A percentile compares a stretch with the other conserved stretches of the same genome.
Conservation (phyloP, 1,140 invertebrate species). For the Bradysia coprophila region DNA sequence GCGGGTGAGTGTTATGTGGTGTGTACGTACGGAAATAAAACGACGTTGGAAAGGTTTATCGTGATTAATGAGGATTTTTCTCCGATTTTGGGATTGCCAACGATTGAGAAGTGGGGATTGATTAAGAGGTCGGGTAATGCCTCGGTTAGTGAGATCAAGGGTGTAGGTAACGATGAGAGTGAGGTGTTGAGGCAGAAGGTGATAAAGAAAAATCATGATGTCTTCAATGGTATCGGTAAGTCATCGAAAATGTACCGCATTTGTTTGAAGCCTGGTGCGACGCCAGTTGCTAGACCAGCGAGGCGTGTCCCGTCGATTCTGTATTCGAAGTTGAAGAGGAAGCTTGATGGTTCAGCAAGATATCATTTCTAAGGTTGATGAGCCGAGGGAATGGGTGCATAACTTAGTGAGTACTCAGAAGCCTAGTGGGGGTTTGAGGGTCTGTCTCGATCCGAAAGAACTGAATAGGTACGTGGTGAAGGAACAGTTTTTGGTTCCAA, state of each 20-base stretch:
- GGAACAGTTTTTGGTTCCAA: not conserved
- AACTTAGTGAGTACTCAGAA: conserved; percentile 22
- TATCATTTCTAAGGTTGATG: conserved; percentile 14
- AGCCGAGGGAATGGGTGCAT: conserved; percentile 19
- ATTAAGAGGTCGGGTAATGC: not conserved
- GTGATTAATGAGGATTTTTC: conserved; percentile 4
- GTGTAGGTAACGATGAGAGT: conserved; percentile 1
- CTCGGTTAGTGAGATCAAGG: not conserved
- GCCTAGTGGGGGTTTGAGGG: conserved; percentile 10
- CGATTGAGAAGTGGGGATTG: conserved; percentile 3
- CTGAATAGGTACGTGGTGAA: conserved; percentile 11
- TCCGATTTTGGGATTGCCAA: conserved; percentile 6
- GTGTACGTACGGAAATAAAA: not conserved
- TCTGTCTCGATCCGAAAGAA: conserved; percentile 23
- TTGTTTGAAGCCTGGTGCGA: conserved; percentile 2
- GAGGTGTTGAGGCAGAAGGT: not conserved
- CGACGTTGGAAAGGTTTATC: not conserved
- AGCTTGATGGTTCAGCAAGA: conserved; percentile 8
- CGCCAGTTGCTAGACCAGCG: conserved; percentile 7
- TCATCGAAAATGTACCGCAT: not conserved
- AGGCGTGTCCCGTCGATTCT: conserved; percentile 9
- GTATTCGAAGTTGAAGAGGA: conserved; percentile 8
- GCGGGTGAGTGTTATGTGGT: conserved; percentile 1
- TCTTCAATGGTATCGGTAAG: conserved; percentile 5
- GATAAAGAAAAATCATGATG: not conserved